Percentiles rank a stretch among this genome's conserved stretches.
Evolutionary conservation across 35 echinoderm and acorn worm species (phyloP).

Genomic region (Strongylocentrotus purpuratus): DNA sequence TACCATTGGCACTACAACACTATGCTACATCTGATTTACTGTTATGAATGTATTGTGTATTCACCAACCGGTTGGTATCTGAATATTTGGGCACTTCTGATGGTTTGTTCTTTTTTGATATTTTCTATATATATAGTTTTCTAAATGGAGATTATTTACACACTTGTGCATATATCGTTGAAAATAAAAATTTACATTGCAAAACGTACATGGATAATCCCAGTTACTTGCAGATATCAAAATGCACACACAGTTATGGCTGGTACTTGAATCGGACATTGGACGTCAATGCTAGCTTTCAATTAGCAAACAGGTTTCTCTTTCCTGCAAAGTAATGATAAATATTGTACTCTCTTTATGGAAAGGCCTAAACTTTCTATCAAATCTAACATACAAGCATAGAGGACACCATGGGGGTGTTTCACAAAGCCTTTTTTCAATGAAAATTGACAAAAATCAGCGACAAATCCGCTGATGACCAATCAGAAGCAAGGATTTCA

Average conservation of each 20-base stretch:
- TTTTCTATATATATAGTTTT: neutral
- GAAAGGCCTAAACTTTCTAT: no score
- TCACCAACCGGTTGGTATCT: neutral
- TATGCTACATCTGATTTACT: neutral
- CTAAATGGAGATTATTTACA: neutral
- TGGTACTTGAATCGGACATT: no score
- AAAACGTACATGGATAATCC: neutral
- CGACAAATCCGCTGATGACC: no score
- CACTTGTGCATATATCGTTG: neutral
- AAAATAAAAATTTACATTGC: neutral
- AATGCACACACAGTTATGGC: neutral
- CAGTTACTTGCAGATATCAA: neutral
- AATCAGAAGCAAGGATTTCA: no score
- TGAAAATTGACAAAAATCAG: no score
- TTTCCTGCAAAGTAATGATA: no score
- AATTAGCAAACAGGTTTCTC: no score
- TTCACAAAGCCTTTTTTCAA: no score
- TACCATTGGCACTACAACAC: neutral
- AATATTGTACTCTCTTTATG: no score
- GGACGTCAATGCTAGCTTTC: no score
- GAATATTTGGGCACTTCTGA: neutral
- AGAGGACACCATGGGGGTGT: no score
- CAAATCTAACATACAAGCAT: no score
- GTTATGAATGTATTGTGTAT: neutral
- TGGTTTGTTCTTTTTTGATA: neutral